Percentiles rank a stretch among this genome's conserved stretches.
phyloP scores from a whole-genome alignment of 2,888 invertebrate species.

The Biston stratarius region DNA sequence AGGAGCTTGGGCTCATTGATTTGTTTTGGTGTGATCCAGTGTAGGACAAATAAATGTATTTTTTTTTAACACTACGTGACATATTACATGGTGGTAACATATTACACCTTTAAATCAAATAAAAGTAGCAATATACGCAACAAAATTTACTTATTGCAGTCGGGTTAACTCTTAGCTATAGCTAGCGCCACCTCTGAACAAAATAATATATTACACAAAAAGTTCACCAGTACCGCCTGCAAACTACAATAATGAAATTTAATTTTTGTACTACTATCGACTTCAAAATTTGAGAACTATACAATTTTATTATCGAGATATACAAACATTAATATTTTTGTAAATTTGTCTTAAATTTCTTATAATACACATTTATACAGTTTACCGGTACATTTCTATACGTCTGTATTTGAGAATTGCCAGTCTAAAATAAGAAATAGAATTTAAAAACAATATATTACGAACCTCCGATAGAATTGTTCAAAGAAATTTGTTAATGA shows the following conservation, averaged over 20 bases:
- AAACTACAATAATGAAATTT: background rate
- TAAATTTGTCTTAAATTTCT: background rate
- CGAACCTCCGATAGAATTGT: background rate
- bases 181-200: constrained; percentile 22
- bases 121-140: too few relatives aligned
- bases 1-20: too few relatives aligned
- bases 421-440: constrained; percentile 31
- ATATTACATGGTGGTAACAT: too few relatives aligned
- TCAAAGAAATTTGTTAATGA: background rate
- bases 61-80: too few relatives aligned
- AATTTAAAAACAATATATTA: background rate
- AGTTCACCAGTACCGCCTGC: background rate
- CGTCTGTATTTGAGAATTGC: constrained; percentile 68
- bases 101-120: too few relatives aligned
- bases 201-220: constrained; percentile 1
- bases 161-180: too few relatives aligned
- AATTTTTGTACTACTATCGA: background rate
- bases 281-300: background rate
- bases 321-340: background rate
- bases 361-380: background rate
- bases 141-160: too few relatives aligned
- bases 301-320: background rate
- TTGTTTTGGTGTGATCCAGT: too few relatives aligned
- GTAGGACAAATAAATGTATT: too few relatives aligned
- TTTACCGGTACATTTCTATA: constrained; percentile 43